These are phyloP conservation scores for Drosophila bifasciata DNA, from an alignment of 1,140 invertebrate species.

Conservation along the genomic window DNA sequence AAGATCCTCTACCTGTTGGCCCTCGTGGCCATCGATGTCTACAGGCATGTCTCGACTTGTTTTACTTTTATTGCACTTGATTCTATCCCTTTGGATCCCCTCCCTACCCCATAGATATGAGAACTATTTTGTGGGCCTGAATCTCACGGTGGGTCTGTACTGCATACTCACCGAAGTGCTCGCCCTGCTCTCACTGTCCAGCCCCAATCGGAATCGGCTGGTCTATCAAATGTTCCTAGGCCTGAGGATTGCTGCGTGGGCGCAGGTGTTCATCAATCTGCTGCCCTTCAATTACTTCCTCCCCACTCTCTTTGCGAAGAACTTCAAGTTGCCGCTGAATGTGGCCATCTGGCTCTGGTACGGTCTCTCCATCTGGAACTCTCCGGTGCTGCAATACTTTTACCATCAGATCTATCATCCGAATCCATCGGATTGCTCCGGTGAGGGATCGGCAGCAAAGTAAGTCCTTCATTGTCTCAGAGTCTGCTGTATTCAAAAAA, in stretches of 20 bases:
- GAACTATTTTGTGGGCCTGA: slow-evolving; percentile 81
- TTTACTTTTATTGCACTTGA: not conserved
- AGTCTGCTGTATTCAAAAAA: too few species aligned
- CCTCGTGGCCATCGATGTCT: slow-evolving; percentile 72
- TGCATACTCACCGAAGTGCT: slow-evolving; percentile 76
- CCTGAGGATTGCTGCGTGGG: slow-evolving; percentile 73
- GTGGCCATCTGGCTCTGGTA: slow-evolving; percentile 82
- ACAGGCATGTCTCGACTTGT: slow-evolving; percentile 56
- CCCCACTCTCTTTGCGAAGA: slow-evolving; percentile 80
- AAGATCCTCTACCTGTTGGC: slow-evolving; percentile 74
- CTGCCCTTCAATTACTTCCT: slow-evolving; percentile 81
- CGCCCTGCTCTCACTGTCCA: slow-evolving; percentile 67
- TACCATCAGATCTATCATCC: slow-evolving; percentile 83
- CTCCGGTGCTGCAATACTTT: slow-evolving; percentile 80
- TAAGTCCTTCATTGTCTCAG: slow-evolving; percentile 2
- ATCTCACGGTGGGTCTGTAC: slow-evolving; percentile 75
- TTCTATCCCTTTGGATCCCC: not conserved
- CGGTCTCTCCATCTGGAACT: slow-evolving; percentile 81
- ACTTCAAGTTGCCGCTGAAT: slow-evolving; percentile 78
- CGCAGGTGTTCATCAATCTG: slow-evolving; percentile 74
- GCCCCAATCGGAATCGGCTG: slow-evolving; percentile 64
- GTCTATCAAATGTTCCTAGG: slow-evolving; percentile 79
- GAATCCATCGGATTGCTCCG: slow-evolving; percentile 73
- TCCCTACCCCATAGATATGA: slow-evolving; percentile 61
- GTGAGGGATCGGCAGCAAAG: slow-evolving; percentile 80